phyloP scores from a whole-genome alignment of 1,140 invertebrate species.

The Trypoxylus dichotomus region DNA sequence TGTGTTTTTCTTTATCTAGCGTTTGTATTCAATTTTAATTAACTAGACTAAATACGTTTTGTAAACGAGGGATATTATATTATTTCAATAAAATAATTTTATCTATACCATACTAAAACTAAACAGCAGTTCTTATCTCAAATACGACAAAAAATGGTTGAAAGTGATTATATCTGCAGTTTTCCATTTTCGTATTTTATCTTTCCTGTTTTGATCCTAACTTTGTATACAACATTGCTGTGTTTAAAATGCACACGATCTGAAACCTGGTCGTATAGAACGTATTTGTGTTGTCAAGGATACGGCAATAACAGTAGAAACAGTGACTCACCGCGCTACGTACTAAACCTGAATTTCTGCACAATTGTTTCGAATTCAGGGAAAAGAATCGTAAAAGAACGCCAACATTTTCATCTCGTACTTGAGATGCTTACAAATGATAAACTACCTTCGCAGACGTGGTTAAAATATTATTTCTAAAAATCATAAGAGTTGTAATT shows the following conservation, averaged over 20 bases:
- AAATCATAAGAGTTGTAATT: no score
- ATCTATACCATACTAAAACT: no score
- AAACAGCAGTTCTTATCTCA: no score
- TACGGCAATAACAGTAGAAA: neutral
- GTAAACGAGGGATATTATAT: constrained; percentile 66
- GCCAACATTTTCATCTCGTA: neutral
- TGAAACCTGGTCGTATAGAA: neutral
- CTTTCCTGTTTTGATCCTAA: no score
- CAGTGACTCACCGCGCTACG: neutral
- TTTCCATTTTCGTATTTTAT: no score
- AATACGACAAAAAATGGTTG: no score
- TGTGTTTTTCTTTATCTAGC: no score
- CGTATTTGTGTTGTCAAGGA: neutral
- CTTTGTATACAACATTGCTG: no score
- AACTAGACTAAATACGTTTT: constrained; percentile 54
- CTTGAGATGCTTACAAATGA: neutral
- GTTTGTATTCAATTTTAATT: no score
- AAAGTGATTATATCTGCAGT: no score
- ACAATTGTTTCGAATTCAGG: neutral
- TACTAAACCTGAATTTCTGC: neutral
- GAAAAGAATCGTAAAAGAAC: neutral
- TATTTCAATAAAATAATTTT: no score
- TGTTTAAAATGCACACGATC: neutral
- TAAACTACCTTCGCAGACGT: no score
- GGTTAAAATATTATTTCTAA: neutral